Evolutionary conservation across 2,797 vertebrate species (phyloP), one percentile per base, ranked within the genome.

Genomic region (Phrynocephalus guinanensis): DNA sequence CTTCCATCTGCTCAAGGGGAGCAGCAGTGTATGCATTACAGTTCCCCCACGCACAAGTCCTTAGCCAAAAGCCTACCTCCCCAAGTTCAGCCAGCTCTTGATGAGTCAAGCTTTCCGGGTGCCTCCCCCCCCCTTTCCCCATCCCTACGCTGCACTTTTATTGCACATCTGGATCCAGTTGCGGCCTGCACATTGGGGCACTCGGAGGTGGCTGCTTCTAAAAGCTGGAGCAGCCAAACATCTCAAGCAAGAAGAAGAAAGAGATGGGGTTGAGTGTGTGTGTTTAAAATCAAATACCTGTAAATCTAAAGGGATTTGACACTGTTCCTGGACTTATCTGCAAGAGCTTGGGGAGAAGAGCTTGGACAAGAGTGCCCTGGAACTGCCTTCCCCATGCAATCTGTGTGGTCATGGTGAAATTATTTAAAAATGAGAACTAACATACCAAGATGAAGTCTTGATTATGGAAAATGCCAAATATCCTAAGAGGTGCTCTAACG

Each of bases 101-200:
- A 90, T 80, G 80, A 88, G 68, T 48, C 89, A 89, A 90, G 76
- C 78, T 88, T 93, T 94, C 92, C 90, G 86, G 86, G 73, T 90
- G 71, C 87, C 86, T 75, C 82, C 84, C 78, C 70, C 28, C 82
- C 85, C 70, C 28, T 82, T 83, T 28, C 83, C 87, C 85, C 66
- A 85, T 76, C 85, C 71, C 82, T 71, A 77, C 2, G 24, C 81
- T 70, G 87, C 52, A 38, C 90, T 75, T 87, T 81, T 86, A 85
- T 28, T 82, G 89, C 91, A 95, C 95, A 95, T 95, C 94, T 95
- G 95, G 93, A 95, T 95, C 93, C 94, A 95, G 93, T 95, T 95
- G 95, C 92, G 95, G 94, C 92, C 87, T 91, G 91, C 92, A 92
- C 92, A 52, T 93, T 93, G 93, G 85, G 93, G 93, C 91, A 90